Evolutionary conservation across 2,797 vertebrate genomes (phyloP).

Genomic region (Bucorvus abyssinicus): DNA sequence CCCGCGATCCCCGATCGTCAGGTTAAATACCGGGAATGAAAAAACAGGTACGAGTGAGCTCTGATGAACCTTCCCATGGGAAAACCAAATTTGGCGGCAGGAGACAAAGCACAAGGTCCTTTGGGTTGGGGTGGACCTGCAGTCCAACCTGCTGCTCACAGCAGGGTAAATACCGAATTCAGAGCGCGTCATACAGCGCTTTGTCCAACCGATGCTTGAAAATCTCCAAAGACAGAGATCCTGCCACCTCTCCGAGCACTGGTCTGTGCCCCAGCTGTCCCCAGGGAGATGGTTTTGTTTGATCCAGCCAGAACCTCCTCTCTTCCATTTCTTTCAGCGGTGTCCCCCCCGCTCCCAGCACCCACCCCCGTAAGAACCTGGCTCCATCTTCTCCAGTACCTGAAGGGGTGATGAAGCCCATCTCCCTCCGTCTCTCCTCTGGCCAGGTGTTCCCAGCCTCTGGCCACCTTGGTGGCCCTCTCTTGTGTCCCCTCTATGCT

Average conservation of each 20-base stretch:
- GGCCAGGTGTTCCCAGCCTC: background rate
- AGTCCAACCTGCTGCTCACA: background rate
- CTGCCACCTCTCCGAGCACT: background rate
- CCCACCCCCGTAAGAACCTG: fast-evolving
- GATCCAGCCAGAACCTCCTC: background rate
- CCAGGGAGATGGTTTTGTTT: background rate
- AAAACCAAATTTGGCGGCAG: background rate
- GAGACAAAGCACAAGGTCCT: background rate
- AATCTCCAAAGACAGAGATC: background rate
- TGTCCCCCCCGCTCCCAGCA: background rate
- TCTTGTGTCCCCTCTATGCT: background rate
- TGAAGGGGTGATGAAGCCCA: background rate
- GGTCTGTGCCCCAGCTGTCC: background rate
- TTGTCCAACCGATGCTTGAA: background rate
- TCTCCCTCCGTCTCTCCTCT: background rate
- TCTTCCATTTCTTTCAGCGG: background rate
- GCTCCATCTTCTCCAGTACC: background rate
- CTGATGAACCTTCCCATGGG: background rate
- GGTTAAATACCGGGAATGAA: background rate
- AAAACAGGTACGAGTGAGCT: background rate
- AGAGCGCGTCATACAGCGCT: background rate
- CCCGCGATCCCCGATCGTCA: fast-evolving
- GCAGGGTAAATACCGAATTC: background rate
- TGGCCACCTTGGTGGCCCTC: background rate
- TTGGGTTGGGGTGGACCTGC: background rate